These are phyloP conservation scores for Tryphoninae sp. DNA, from an alignment of 2,888 invertebrate species.

Conservation along the genomic window DNA sequence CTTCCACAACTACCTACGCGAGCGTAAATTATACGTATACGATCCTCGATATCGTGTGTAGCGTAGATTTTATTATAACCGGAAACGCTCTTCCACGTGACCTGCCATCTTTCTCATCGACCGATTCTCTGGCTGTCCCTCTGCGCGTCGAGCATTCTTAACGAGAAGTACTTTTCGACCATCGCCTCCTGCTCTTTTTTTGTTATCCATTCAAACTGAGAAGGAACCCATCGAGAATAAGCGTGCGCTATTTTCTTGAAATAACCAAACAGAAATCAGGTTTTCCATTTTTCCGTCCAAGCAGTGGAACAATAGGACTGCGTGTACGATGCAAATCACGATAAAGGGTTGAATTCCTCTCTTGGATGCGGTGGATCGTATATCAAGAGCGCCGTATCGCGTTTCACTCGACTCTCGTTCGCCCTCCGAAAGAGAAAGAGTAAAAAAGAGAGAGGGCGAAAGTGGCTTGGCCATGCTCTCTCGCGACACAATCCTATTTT, in stretches of 20 bases:
- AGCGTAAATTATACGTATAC: slow-evolving; percentile 4
- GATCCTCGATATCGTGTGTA: slow-evolving; percentile 17
- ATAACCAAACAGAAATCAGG: neutral
- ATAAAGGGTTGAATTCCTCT: slow-evolving; percentile 4
- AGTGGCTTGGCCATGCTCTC: slow-evolving; percentile 40
- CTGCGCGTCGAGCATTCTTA: slow-evolving; percentile 41
- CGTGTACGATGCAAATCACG: neutral
- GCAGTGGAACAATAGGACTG: neutral
- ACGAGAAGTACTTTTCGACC: slow-evolving; percentile 14
- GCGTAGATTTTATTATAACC: slow-evolving; percentile 70
- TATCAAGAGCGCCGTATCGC: slow-evolving; percentile 34
- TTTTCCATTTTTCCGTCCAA: neutral
- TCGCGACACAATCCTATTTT: slow-evolving; percentile 75
- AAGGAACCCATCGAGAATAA: neutral
- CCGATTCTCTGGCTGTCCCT: slow-evolving; percentile 17
- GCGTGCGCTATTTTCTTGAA: neutral
- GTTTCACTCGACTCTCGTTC: slow-evolving; percentile 33
- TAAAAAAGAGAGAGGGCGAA: slow-evolving; percentile 24
- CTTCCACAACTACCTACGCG: slow-evolving; percentile 35
- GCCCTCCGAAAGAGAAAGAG: slow-evolving; percentile 37
- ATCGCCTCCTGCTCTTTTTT: neutral
- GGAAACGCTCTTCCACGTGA: slow-evolving; percentile 74
- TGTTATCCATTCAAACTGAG: neutral
- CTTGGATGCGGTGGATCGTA: neutral
- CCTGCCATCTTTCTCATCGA: slow-evolving; percentile 62